These are phyloP conservation scores for Odobenus rosmarus DNA, from an alignment of 2,113 vertebrate species.

Conservation along the genomic window DNA sequence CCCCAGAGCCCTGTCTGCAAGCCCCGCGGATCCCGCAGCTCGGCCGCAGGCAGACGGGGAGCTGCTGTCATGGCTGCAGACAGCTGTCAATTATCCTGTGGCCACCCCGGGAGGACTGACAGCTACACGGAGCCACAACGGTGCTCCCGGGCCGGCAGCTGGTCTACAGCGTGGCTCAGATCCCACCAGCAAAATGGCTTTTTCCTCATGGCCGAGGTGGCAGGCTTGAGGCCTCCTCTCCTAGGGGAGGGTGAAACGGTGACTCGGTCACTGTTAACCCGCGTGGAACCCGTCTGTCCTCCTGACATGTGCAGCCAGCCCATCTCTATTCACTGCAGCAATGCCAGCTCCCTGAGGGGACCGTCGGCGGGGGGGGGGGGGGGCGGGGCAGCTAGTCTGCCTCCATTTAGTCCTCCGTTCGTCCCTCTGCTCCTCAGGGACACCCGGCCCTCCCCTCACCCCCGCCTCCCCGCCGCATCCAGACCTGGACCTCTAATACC, in stretches of 20 bases:
- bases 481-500: background rate
- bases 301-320: background rate
- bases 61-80: background rate
- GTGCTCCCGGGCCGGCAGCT: constrained; percentile 50
- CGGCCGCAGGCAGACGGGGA: background rate
- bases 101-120: background rate
- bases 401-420: background rate
- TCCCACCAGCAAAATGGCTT: constrained; percentile 36
- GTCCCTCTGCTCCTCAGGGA: background rate
- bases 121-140: background rate
- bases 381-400: background rate
- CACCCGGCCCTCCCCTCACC: accelerated
- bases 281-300: constrained; percentile 27
- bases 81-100: constrained; percentile 45
- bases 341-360: background rate
- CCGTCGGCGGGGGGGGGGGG: too few species aligned
- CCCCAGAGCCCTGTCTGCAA: background rate
- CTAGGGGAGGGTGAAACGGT: background rate
- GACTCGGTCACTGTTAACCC: constrained; percentile 30
- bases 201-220: background rate
- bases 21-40: background rate
- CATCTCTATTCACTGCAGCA: background rate
- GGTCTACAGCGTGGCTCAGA: background rate
- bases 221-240: background rate
- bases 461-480: background rate